phyloP scores from a whole-genome alignment of 1,140 invertebrate genomes.

The Trialeurodes vaporariorum region DNA sequence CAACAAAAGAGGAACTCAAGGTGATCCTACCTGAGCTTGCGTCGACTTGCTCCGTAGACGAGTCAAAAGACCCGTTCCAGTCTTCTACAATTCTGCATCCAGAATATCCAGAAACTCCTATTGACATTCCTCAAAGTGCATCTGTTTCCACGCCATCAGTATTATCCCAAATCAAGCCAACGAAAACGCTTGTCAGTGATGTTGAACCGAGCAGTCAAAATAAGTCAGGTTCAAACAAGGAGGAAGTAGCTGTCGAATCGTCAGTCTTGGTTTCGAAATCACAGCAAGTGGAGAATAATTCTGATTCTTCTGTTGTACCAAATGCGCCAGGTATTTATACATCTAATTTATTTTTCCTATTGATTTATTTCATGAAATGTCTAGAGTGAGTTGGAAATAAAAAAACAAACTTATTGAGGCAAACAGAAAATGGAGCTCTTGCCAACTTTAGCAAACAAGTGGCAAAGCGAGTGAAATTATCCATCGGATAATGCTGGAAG shows the following conservation, averaged over 20 bases:
- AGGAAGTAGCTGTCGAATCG: conserved; percentile 16
- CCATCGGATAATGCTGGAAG: too few relatives aligned
- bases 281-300: background rate
- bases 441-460: too few relatives aligned
- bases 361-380: too few relatives aligned
- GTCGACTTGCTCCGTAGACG: conserved; percentile 12
- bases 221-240: background rate
- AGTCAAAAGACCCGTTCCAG: background rate
- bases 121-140: background rate
- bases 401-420: too few relatives aligned
- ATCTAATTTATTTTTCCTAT: too few relatives aligned
- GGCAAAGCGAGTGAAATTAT: too few relatives aligned
- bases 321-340: background rate
- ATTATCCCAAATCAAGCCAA: conserved; percentile 31
- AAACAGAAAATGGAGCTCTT: too few relatives aligned
- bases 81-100: background rate
- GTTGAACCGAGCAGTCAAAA: conserved; percentile 18
- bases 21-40: conserved; percentile 2
- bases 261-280: background rate
- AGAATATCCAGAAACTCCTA: background rate
- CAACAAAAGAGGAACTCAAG: background rate
- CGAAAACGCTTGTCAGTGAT: conserved; percentile 31
- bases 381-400: too few relatives aligned
- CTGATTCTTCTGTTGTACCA: background rate
- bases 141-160: conserved; percentile 7